Evolutionary conservation across 2,113 vertebrate species (phyloP), one percentile per base, ranked within the genome.

Genomic region (Castor canadensis): DNA sequence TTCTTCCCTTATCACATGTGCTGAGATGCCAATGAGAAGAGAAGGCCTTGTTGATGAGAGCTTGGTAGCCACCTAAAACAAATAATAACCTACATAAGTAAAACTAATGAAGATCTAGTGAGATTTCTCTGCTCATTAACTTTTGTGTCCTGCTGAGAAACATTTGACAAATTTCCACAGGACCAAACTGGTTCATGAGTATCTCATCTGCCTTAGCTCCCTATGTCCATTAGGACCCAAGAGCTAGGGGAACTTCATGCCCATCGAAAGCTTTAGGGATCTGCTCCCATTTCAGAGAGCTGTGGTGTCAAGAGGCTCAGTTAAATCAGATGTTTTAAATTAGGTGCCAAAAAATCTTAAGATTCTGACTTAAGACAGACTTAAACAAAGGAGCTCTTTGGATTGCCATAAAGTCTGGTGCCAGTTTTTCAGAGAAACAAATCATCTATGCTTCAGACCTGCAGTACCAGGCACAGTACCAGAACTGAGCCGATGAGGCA

Each of bases 171-270:
- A 17, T 77, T 8, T 56, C 88, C 12, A 17, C 81, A 5, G 0
- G 0, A 0, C 8, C 30, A 0, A 0, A 4, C 2, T 2, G 64
- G 1, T 7, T 17, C 32, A 3, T 0, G 32, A 54, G 16, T 20
- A 0, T 5, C 1, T 15, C 6, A 11, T 9, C 20, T 69, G n/a
- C 87, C 75, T 30, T 85, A 22, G 13, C 77, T 16, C 47, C 43
- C 40, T 24, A 6, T 45, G 16, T 49, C 9, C 2, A 0, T 1
- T 47, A n/a, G 11, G 13, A 9, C 12, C 20, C 9, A 1, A 5
- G 28, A 73, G 87, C 13, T 1, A 67, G 45, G 56, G 0, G 1
- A n/a, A 45, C 47, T 56, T 60, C 56, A 16, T 0, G 0, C 38
- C 32, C 5, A 28, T 30, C 19, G 22, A 56, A 15, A 45, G 83